phyloP scores from a whole-genome alignment of 1,140 invertebrate genomes.

The Solenopsis fugax region DNA sequence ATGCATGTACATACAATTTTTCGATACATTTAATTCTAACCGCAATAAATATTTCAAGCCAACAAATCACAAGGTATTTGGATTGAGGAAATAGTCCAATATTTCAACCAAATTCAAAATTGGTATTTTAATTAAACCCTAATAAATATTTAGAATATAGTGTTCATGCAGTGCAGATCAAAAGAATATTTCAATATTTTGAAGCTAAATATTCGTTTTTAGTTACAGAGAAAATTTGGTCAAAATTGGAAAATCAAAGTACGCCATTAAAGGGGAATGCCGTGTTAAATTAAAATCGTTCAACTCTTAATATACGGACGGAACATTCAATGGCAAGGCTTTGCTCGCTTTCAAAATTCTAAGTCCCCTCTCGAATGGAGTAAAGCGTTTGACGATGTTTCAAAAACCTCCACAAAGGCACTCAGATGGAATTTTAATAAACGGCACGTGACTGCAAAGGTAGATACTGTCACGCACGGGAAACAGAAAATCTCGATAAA shows the following conservation, averaged over 20 bases:
- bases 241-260: no score
- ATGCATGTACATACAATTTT: neutral
- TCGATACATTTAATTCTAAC: neutral
- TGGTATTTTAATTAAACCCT: neutral
- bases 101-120: neutral
- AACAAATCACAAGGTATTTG: neutral
- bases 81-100: neutral
- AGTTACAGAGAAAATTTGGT: neutral
- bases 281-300: neutral
- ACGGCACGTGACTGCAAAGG: conserved; percentile 41
- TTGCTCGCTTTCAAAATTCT: conserved; percentile 12
- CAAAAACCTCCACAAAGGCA: conserved; percentile 39
- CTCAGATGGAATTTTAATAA: conserved; percentile 57
- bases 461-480: conserved; percentile 50
- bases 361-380: neutral
- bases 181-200: conserved; percentile 2
- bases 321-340: neutral
- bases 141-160: conserved; percentile 16
- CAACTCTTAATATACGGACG: neutral
- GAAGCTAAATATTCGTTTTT: neutral
- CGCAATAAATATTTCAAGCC: neutral
- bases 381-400: conserved; percentile 40
- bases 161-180: neutral
- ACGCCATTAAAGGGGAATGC: neutral
- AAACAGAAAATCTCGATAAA: conserved; percentile 49